These are phyloP conservation scores for Pachycephala philippinensis DNA, from an alignment of 2,113 vertebrate genomes.

Conservation along the genomic window DNA sequence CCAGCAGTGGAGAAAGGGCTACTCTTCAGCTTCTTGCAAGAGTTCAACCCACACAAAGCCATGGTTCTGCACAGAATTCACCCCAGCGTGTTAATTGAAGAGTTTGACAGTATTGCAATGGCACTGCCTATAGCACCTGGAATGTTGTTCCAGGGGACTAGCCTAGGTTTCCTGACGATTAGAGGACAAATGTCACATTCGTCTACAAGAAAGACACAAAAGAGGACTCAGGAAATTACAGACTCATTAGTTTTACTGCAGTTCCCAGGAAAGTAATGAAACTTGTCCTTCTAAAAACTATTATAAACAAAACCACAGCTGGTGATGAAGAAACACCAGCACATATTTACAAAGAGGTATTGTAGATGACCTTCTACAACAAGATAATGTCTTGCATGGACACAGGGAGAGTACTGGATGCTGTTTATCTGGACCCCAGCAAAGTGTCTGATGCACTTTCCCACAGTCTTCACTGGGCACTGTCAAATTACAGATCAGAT, in stretches of 20 bases:
- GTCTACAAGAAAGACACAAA: neutral
- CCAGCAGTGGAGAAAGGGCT: neutral
- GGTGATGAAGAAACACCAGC: neutral
- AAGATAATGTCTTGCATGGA: neutral
- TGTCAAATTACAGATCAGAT: neutral
- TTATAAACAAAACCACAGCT: neutral
- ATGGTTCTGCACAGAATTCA: neutral
- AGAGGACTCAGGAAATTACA: neutral
- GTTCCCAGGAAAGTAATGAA: neutral
- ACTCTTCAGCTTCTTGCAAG: neutral
- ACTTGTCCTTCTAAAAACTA: neutral
- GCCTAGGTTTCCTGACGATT: neutral
- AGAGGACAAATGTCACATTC: neutral
- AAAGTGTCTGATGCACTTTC: neutral
- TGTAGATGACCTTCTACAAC: neutral
- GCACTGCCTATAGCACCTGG: neutral
- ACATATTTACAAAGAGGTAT: fast-evolving
- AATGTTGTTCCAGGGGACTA: neutral
- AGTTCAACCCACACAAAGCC: neutral
- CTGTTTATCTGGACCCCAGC: neutral
- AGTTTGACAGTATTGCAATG: neutral
- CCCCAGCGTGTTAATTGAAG: neutral
- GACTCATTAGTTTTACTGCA: neutral
- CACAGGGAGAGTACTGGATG: neutral
- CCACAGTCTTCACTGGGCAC: neutral